phyloP scores from a whole-genome alignment of 2,888 invertebrate species.

The Hoplodrina blanda region DNA sequence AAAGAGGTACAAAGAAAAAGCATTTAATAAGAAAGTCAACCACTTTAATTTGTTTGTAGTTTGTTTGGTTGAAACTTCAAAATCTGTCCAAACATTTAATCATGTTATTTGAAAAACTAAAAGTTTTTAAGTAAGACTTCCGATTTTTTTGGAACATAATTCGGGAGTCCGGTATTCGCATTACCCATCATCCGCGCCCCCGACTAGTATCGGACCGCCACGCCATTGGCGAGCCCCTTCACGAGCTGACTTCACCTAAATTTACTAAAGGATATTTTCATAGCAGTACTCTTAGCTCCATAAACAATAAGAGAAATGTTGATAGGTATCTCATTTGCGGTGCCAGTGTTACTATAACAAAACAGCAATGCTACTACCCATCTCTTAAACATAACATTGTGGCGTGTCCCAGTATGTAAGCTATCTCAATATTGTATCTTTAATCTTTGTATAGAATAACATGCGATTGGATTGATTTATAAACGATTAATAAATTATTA shows the following conservation, averaged over 20 bases:
- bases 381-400: conserved; percentile 21
- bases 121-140: background rate
- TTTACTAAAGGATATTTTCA: background rate
- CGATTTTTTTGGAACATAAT: background rate
- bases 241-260: background rate
- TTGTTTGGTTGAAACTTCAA: background rate
- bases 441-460: conserved; percentile 15
- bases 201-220: no score
- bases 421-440: conserved; percentile 16
- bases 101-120: background rate
- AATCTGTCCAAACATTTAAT: background rate
- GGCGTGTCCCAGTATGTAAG: background rate
- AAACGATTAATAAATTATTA: conserved; percentile 36
- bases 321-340: background rate
- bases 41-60: background rate
- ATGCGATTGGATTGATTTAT: conserved; percentile 7
- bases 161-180: no score
- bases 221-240: no score
- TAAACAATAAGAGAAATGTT: background rate
- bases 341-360: conserved; percentile 7
- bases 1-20: background rate
- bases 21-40: conserved; percentile 16
- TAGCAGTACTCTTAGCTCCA: background rate
- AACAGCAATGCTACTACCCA: conserved; percentile 1
- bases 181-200: no score